Evolutionary conservation across 2,888 invertebrate genomes (phyloP).

Genomic region (Caenorhabditis sp.): DNA sequence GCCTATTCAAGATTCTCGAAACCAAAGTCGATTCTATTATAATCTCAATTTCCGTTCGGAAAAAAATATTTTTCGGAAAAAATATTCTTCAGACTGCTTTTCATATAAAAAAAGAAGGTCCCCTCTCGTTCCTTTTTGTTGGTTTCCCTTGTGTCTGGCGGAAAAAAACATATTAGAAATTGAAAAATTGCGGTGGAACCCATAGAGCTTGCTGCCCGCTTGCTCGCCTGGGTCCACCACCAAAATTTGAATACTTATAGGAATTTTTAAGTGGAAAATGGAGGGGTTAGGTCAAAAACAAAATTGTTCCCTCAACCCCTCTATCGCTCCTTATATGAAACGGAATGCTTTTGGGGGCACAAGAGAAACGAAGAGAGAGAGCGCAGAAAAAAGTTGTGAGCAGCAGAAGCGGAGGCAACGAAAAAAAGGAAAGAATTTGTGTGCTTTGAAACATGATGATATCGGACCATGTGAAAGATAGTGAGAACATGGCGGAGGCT

Average conservation of each 20-base stretch:
- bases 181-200: constrained; percentile 34
- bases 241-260: constrained; percentile 53
- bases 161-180: constrained; percentile 62
- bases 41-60: no score
- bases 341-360: constrained; percentile 5
- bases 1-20: no score
- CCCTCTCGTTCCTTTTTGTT: background rate
- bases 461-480: constrained; percentile 29
- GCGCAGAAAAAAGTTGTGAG: background rate
- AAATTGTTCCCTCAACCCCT: background rate
- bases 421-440: constrained; percentile 18
- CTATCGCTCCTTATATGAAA: background rate
- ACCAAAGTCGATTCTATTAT: no score
- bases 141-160: constrained; percentile 36
- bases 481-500: background rate
- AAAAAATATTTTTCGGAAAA: background rate
- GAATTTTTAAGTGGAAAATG: background rate
- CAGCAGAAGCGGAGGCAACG: background rate
- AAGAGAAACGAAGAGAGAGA: constrained; percentile 6
- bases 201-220: no score
- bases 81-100: background rate
- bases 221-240: no score
- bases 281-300: constrained; percentile 20
- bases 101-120: constrained; percentile 36
- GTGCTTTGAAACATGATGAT: constrained; percentile 56